These are phyloP conservation scores for Bubalus kerabau DNA, from an alignment of 2,113 vertebrate species.

Conservation along the genomic window DNA sequence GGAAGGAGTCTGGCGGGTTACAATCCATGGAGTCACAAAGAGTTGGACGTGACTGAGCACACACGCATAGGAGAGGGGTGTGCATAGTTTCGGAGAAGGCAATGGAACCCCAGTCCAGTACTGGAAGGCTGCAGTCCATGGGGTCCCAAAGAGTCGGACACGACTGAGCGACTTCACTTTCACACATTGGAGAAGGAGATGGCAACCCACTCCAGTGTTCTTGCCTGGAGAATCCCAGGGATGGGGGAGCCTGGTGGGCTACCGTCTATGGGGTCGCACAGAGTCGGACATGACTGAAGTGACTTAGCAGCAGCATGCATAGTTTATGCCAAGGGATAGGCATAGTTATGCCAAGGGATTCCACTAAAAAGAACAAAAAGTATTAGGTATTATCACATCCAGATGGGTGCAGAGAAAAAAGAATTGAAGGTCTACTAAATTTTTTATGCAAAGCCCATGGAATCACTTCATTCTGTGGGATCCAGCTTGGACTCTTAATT, in stretches of 20 bases:
- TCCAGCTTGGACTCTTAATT: background rate
- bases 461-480: background rate
- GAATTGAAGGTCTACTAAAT: background rate
- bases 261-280: background rate
- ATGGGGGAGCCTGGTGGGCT: background rate
- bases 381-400: background rate
- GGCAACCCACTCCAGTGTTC: too few relatives aligned
- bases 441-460: background rate
- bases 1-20: background rate
- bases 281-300: background rate
- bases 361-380: background rate
- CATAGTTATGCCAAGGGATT: background rate
- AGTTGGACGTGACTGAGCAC: background rate
- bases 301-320: too few relatives aligned
- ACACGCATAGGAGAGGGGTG: background rate
- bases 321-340: too few relatives aligned
- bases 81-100: too few relatives aligned
- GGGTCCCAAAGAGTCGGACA: too few relatives aligned
- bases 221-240: background rate
- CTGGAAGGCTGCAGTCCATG: too few relatives aligned
- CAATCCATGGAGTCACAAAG: background rate
- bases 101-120: too few relatives aligned
- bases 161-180: too few relatives aligned
- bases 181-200: too few relatives aligned
- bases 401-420: background rate